Conservation (phyloP, 1,140 invertebrate genomes). For the Pachyrhynchus sulphureomaculatus region DNA sequence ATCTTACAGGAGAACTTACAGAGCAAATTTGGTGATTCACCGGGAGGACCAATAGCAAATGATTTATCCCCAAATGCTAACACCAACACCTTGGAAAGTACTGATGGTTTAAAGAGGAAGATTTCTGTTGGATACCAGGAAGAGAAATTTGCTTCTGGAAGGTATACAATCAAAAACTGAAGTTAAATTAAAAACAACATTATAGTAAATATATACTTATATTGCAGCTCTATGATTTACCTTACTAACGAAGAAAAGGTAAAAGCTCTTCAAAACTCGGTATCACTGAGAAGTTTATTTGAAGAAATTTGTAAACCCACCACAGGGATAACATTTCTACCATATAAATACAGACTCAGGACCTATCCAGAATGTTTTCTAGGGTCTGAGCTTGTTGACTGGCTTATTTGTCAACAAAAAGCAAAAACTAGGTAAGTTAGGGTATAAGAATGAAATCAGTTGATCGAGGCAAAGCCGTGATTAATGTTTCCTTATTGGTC, state of each 20-base stretch:
- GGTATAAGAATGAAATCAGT: conserved; percentile 37
- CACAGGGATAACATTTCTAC: conserved; percentile 58
- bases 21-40: conserved; percentile 59
- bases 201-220: neutral
- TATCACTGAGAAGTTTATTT: conserved; percentile 71
- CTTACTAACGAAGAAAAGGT: conserved; percentile 63
- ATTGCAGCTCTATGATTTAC: conserved; percentile 51
- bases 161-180: conserved; percentile 45
- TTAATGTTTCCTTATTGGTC: too few relatives aligned
- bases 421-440: conserved; percentile 56
- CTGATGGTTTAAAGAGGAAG: conserved; percentile 55
- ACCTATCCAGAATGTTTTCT: conserved; percentile 68
- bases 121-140: conserved; percentile 76
- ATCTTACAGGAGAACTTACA: conserved; percentile 81
- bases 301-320: conserved; percentile 67
- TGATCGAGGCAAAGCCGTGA: too few relatives aligned
- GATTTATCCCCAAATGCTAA: conserved; percentile 20
- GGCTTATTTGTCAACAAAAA: conserved; percentile 72
- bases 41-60: conserved; percentile 35
- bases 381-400: conserved; percentile 74
- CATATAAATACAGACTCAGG: conserved; percentile 65
- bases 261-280: conserved; percentile 70
- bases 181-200: too few relatives aligned
- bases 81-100: conserved; percentile 22
- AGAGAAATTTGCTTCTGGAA: conserved; percentile 67